Evolutionary conservation across 2,888 invertebrate genomes (phyloP), one percentile per base, ranked within the genome.

Genomic region (Drosophila suboccidentalis): DNA sequence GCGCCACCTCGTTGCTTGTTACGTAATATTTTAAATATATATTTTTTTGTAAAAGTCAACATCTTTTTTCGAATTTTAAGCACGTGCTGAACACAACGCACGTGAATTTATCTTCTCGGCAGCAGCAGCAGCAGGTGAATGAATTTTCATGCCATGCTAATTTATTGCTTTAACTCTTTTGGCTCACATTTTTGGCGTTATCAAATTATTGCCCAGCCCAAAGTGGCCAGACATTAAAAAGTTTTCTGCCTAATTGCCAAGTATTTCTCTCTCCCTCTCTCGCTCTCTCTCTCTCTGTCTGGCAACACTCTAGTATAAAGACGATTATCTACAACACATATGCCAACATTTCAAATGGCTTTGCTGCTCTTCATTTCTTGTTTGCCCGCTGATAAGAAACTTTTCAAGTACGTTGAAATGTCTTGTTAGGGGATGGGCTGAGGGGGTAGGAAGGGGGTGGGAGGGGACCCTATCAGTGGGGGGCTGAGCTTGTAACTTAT

Each of bases 391-490:
- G 83, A 83, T 83, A 83, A 87, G 68, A 80, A 90, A 90, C 78
- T 90, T 89, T 86, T 72, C 76, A 81, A 72, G 72, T 85, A 80
- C 63, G 80, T 65, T 67, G 67, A 78, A 78, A 60, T 73, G 74
- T 58, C 60, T 54, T 50, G 15, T 50, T 43, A 59, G 55, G 17
- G 44, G 43, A 9, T 11, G 13, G 32, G 15, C 17, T 41, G 41
- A 19, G 10, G 26, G 26, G 8, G 1, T 15, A 26, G 49, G 46
- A 22, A 41, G 26, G 10, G 13, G 26, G 15, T 13, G 29, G 11
- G 3, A n/a, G 26, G 15, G 43, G 11, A n/a, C 29, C 6, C 39
- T 61, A 55, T 60, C 50, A 36, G n/a, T n/a, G 57, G 49, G 36
- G 49, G 41, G 44, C 43, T 58, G 68, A 59, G 55, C 59, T 71